These are phyloP conservation scores for Ormyrus nitidulus DNA, from an alignment of 2,888 invertebrate species.

Conservation along the genomic window DNA sequence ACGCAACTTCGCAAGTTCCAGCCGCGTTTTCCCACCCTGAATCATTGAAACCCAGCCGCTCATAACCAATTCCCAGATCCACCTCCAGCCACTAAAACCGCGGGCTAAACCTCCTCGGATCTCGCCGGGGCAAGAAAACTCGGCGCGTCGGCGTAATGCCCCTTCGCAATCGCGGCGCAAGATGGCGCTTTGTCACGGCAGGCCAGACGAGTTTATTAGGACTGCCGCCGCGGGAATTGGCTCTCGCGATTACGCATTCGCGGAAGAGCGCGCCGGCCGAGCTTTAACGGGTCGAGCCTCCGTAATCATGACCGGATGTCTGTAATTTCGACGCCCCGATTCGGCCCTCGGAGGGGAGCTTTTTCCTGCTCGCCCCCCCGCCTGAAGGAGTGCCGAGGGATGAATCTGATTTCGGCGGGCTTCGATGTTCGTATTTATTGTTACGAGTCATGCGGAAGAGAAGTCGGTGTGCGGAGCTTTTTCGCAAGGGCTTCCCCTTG, in stretches of 20 bases:
- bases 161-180: too few relatives aligned
- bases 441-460: constrained; percentile 47
- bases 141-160: too few relatives aligned
- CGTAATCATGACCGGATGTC: constrained; percentile 29
- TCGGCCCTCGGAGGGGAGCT: neutral
- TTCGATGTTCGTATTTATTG: constrained; percentile 56
- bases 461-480: neutral
- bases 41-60: too few relatives aligned
- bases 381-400: too few relatives aligned
- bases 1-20: too few relatives aligned
- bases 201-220: constrained; percentile 5
- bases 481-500: too few relatives aligned
- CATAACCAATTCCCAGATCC: too few relatives aligned
- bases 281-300: constrained; percentile 30
- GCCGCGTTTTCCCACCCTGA: too few relatives aligned
- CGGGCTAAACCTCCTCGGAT: too few relatives aligned
- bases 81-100: too few relatives aligned
- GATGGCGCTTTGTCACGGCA: constrained; percentile 29
- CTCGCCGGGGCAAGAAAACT: too few relatives aligned
- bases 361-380: neutral
- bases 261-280: constrained; percentile 22
- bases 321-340: constrained; percentile 29
- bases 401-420: neutral
- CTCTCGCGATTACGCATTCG: constrained; percentile 12
- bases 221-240: neutral